A percentile compares a stretch with the other conserved stretches of the same genome.
Conservation (phyloP, 2,888 invertebrate species). For the Mycogona germanica region DNA sequence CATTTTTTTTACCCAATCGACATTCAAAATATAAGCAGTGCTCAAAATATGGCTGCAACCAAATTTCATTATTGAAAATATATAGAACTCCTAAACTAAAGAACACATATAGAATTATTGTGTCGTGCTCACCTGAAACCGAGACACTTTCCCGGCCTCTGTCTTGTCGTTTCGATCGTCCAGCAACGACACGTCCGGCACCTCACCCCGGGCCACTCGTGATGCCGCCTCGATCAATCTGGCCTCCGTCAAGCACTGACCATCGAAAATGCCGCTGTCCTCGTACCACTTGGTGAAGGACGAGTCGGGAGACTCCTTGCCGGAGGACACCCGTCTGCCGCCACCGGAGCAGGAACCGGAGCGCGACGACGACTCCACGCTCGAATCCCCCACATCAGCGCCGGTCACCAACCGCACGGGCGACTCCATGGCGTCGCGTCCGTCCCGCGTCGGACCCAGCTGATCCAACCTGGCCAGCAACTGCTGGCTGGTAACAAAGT, state of each 20-base stretch:
- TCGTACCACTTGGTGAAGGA: conserved; percentile 37
- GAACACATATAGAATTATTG: too few relatives aligned
- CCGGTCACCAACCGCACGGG: too few relatives aligned
- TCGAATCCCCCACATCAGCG: too few relatives aligned
- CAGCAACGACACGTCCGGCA: conserved; percentile 49
- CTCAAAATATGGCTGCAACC: too few relatives aligned
- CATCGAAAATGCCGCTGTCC: conserved; percentile 39
- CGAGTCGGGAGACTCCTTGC: not conserved
- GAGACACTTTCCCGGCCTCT: not conserved
- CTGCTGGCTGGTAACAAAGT: conserved; percentile 74
- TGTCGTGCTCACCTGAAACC: not conserved
- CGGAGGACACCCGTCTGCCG: too few relatives aligned
- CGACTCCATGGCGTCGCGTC: too few relatives aligned
- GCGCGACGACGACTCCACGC: too few relatives aligned
- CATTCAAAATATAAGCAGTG: too few relatives aligned
- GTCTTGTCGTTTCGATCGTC: not conserved
- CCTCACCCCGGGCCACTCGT: conserved; percentile 62
- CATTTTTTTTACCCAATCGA: too few relatives aligned
- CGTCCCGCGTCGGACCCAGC: not conserved
- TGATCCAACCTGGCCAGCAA: conserved; percentile 32
- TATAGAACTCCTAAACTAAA: too few relatives aligned
- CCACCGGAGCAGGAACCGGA: too few relatives aligned
- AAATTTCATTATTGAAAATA: not conserved
- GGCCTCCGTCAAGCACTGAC: conserved; percentile 65
- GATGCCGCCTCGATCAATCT: conserved; percentile 66